Evolutionary conservation across 2,797 vertebrate genomes (phyloP), one percentile per base, ranked within the genome.

Genomic region (Aselliscus stoliczkanus): DNA sequence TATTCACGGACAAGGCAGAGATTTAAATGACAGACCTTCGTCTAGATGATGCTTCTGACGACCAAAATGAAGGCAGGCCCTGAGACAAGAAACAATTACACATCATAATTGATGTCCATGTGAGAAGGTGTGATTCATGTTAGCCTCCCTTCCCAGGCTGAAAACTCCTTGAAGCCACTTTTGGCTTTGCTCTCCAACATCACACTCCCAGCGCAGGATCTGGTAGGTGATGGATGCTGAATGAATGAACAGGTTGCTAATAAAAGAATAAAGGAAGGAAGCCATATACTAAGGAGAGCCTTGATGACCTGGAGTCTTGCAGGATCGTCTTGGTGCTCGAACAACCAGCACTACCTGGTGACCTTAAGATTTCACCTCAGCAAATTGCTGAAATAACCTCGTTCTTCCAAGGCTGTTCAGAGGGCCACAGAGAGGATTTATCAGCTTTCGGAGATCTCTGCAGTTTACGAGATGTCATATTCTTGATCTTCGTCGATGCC

Each of bases 81-180:
- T 0, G 1, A 37, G 34, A 20, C 0, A 1, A 29, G 58, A 86
- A 29, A 23, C 10, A 21, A 1, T 25, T 17, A 20, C 4, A 4
- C 2, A 2, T 5, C 7, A 2, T 12, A 9, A 75, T 11, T n/a
- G 20, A 60, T 1, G 12, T 52, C 56, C 34, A 9, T 0, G 3
- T 1, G 12, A 80, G 20, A 64, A 12, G 27, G 34, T 39, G 13
- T 6, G 39, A 4, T 27, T 31, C 27, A 2, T 8, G 23, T 2
- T 21, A 2, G 9, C 34, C 3, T 67, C n/a, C 31, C 17, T 88
- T 29, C 37, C 73, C 15, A 2, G 56, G 11, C 20, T 31, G 37
- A 18, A 54, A 47, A 4, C 42, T 17, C 54, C 77, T 31, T 10
- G 52, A 47, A 13, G 18, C 5, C 31, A 64, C 29, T 15, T 50